Conservation (phyloP, 2,797 vertebrate genomes). For the Alauda arvensis region DNA sequence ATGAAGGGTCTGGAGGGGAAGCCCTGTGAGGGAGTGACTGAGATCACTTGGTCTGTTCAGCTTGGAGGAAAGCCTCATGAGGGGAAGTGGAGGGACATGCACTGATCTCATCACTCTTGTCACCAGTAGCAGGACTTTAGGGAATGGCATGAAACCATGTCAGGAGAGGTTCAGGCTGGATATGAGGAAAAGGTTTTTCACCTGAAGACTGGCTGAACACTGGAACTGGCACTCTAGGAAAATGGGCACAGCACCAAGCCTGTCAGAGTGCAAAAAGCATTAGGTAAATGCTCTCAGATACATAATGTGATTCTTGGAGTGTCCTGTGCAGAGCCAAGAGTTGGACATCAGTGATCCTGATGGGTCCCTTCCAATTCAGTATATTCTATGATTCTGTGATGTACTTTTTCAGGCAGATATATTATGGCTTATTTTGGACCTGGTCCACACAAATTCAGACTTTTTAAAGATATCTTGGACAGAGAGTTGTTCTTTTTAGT, state of each 20-base stretch:
- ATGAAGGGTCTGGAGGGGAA: background rate
- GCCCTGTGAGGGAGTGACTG: background rate
- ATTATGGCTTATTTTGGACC: background rate
- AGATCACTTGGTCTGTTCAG: no score
- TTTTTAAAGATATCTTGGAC: background rate
- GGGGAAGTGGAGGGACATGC: background rate
- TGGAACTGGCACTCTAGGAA: background rate
- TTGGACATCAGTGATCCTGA: background rate
- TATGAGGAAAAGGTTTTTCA: background rate
- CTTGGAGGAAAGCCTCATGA: background rate
- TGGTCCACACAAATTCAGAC: background rate
- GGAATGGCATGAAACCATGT: background rate
- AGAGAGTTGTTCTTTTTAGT: background rate
- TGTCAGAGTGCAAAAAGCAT: background rate
- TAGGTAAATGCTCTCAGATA: background rate
- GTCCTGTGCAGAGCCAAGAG: background rate
- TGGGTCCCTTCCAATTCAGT: background rate
- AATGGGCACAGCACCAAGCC: background rate
- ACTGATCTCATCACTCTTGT: rapidly evolving
- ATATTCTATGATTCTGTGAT: background rate
- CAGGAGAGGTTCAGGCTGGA: background rate
- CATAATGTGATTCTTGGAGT: background rate
- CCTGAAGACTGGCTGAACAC: background rate
- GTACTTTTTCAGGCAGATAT: background rate
- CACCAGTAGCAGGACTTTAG: background rate